Evolutionary conservation across 2,888 invertebrate genomes (phyloP).

Genomic region (Microdon myrmicae): DNA sequence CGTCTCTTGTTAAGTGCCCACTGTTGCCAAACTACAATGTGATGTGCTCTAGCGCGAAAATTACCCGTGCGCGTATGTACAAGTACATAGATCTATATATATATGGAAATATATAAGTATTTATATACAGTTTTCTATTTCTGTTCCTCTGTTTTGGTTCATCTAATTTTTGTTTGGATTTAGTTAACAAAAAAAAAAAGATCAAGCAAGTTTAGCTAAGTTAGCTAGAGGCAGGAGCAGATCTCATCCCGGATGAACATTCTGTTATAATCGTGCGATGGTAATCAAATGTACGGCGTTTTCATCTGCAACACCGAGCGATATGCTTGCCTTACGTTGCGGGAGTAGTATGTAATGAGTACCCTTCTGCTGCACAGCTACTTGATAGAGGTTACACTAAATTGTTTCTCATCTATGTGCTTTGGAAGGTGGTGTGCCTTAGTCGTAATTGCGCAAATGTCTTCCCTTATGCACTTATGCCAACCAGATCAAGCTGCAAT

Average conservation of each 20-base stretch:
- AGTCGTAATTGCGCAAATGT: too few species aligned
- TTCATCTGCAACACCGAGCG: constrained; percentile 24
- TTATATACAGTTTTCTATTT: constrained; percentile 1
- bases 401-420: too few species aligned
- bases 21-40: constrained; percentile 49
- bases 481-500: too few species aligned
- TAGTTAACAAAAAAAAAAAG: constrained; percentile 29
- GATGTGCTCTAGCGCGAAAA: constrained; percentile 46
- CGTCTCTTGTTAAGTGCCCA: constrained; percentile 35
- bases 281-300: constrained; percentile 46
- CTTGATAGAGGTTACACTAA: too few species aligned
- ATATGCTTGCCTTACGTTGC: too few species aligned
- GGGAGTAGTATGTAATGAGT: too few species aligned
- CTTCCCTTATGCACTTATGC: too few species aligned
- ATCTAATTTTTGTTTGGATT: constrained; percentile 49
- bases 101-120: too few species aligned
- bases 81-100: too few species aligned
- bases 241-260: constrained; percentile 39
- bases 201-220: constrained; percentile 43
- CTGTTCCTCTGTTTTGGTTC: constrained; percentile 13
- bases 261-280: constrained; percentile 50
- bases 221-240: constrained; percentile 39
- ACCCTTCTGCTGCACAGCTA: too few species aligned
- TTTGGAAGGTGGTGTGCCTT: too few species aligned
- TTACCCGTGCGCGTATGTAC: too few species aligned